Evolutionary conservation across 2,888 invertebrate genomes (phyloP).

Genomic region (Ormyrus pomaceus): DNA sequence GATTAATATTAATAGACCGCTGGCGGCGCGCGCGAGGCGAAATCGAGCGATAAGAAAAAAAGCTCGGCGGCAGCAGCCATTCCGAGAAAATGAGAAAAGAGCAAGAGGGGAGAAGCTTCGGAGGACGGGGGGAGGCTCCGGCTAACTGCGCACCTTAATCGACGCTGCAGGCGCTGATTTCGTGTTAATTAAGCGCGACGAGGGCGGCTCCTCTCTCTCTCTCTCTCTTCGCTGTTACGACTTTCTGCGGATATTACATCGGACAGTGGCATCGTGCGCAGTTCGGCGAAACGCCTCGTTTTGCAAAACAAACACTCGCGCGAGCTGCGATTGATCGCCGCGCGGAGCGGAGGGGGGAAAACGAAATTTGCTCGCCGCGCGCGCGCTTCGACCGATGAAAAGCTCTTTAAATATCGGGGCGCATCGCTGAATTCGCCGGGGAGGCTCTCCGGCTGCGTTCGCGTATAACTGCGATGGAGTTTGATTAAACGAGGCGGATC

Average conservation of each 20-base stretch:
- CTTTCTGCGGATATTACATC: slow-evolving; percentile 18
- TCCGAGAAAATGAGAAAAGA: slow-evolving; percentile 16
- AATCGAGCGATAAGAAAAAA: slow-evolving; percentile 26
- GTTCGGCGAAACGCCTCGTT: not conserved
- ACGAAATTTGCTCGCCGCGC: not conserved
- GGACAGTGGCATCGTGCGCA: not conserved
- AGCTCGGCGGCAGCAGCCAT: not conserved
- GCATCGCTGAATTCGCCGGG: slow-evolving; percentile 2
- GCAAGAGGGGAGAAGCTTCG: not conserved
- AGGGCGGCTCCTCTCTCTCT: not conserved
- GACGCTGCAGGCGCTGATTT: slow-evolving; percentile 30
- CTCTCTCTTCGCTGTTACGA: too few species aligned
- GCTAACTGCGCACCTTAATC: slow-evolving; percentile 12
- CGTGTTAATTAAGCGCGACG: slow-evolving; percentile 26
- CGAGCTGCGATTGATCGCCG: slow-evolving; percentile 10
- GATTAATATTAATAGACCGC: slow-evolving; percentile 16
- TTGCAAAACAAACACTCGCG: slow-evolving; percentile 4
- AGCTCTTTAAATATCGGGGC: slow-evolving; percentile 23
- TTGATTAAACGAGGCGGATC: not conserved
- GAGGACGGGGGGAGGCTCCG: too few species aligned
- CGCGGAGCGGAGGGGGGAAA: not conserved
- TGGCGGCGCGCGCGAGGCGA: not conserved
- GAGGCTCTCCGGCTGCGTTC: not conserved
- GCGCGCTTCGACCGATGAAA: slow-evolving; percentile 10
- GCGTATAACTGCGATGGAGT: not conserved